Conservation (phyloP, 1,140 invertebrate genomes). For the Augochlora pura region DNA sequence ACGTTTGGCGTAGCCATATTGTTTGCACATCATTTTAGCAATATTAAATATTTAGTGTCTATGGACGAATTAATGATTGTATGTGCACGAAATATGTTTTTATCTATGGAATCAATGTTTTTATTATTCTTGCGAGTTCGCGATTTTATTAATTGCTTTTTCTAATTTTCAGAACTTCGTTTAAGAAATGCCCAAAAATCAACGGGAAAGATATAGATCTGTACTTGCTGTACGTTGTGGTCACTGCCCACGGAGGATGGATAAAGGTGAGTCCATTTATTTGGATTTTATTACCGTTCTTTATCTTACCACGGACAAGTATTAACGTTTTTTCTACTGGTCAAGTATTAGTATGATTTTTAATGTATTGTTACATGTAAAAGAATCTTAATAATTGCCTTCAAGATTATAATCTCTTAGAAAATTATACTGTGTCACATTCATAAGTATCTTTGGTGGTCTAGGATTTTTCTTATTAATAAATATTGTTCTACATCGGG, state of each 20-base stretch:
- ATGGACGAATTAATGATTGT: too few relatives aligned
- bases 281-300: not conserved
- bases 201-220: conserved; percentile 95
- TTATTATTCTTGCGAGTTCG: too few relatives aligned
- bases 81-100: too few relatives aligned
- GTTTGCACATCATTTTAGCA: too few relatives aligned
- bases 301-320: not conserved
- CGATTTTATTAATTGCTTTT: not conserved
- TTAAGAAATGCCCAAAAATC: conserved; percentile 88
- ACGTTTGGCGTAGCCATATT: too few relatives aligned
- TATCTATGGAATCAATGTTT: too few relatives aligned
- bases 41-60: not conserved
- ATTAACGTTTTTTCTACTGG: not conserved
- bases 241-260: conserved; percentile 95
- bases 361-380: not conserved
- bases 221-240: conserved; percentile 92
- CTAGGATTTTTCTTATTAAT: too few relatives aligned
- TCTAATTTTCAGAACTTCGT: conserved; percentile 85
- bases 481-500: too few relatives aligned
- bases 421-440: too few relatives aligned
- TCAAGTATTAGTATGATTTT: not conserved
- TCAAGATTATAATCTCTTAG: too few relatives aligned
- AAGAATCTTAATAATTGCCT: not conserved
- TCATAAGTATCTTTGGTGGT: too few relatives aligned
- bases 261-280: conserved; percentile 88